phyloP scores from a whole-genome alignment of 2,888 invertebrate species.

The Philonicus albiceps region DNA sequence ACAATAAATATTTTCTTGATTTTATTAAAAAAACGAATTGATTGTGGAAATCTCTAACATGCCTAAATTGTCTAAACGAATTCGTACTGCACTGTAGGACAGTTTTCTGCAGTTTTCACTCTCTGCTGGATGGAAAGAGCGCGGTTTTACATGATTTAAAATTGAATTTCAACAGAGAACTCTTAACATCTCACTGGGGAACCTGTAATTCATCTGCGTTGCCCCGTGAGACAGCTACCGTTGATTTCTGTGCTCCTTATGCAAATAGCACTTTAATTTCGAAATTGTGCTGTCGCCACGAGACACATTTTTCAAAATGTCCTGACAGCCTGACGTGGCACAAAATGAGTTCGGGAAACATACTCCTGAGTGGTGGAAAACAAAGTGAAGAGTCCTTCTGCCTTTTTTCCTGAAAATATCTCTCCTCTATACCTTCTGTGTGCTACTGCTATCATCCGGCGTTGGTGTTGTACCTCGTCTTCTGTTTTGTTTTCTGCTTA shows the following conservation, averaged over 20 bases:
- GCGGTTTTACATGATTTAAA: constrained; percentile 15
- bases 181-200: constrained; percentile 36
- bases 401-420: constrained; percentile 26
- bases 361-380: constrained; percentile 19
- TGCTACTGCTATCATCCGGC: background rate
- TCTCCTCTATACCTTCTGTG: background rate
- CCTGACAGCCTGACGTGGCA: constrained; percentile 44
- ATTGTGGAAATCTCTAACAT: too few relatives aligned
- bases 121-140: background rate
- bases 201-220: constrained; percentile 36
- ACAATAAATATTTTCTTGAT: too few relatives aligned
- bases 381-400: constrained; percentile 35
- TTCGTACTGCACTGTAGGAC: background rate
- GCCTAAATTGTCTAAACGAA: too few relatives aligned
- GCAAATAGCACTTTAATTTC: constrained; percentile 45
- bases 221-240: constrained; percentile 33
- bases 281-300: constrained; percentile 45
- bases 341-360: constrained; percentile 40
- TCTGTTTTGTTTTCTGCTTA: constrained; percentile 31
- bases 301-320: constrained; percentile 46
- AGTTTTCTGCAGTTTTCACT: background rate
- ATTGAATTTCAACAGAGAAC: constrained; percentile 25
- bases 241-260: constrained; percentile 40
- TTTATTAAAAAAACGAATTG: too few relatives aligned
- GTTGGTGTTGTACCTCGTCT: background rate